Percentiles rank a stretch among this genome's conserved stretches.
phyloP scores from a whole-genome alignment of 1,140 invertebrate genomes.

The Drosophila suzukii region DNA sequence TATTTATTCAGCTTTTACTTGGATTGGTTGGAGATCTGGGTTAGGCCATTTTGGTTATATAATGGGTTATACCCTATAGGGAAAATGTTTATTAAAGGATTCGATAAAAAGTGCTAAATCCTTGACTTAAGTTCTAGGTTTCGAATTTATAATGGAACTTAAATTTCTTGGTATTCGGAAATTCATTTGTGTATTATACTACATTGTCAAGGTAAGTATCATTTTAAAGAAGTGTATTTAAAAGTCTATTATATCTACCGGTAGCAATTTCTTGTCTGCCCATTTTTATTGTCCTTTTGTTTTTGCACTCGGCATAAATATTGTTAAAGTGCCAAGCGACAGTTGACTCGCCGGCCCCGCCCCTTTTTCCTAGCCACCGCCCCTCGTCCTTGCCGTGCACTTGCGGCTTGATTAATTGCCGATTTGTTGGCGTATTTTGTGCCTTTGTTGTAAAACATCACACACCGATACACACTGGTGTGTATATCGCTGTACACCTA shows the following conservation, averaged over 20 bases:
- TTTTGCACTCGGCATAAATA: slow-evolving; percentile 68
- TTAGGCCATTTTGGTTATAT: neutral
- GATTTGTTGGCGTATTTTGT: slow-evolving; percentile 80
- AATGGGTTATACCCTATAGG: neutral
- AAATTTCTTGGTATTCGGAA: too few relatives aligned
- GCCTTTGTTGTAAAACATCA: slow-evolving; percentile 59
- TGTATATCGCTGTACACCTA: slow-evolving; percentile 11
- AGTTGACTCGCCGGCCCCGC: slow-evolving; percentile 23
- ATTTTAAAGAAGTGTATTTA: neutral
- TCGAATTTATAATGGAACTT: too few relatives aligned
- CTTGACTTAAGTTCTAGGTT: too few relatives aligned
- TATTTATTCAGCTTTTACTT: slow-evolving; percentile 40
- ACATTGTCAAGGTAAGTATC: too few relatives aligned
- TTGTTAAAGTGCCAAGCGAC: slow-evolving; percentile 77
- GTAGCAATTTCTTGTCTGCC: slow-evolving; percentile 3
- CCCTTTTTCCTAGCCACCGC: neutral
- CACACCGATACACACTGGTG: slow-evolving; percentile 5
- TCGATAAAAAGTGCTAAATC: too few relatives aligned
- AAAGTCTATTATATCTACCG: neutral
- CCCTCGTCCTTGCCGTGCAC: slow-evolving; percentile 19
- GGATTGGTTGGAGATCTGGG: neutral
- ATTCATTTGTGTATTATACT: too few relatives aligned
- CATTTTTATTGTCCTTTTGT: slow-evolving; percentile 58
- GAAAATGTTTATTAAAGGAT: too few relatives aligned
- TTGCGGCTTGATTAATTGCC: slow-evolving; percentile 76